These are phyloP conservation scores for Rhorus exstirpatorius DNA, from an alignment of 2,888 invertebrate genomes.

Conservation along the genomic window DNA sequence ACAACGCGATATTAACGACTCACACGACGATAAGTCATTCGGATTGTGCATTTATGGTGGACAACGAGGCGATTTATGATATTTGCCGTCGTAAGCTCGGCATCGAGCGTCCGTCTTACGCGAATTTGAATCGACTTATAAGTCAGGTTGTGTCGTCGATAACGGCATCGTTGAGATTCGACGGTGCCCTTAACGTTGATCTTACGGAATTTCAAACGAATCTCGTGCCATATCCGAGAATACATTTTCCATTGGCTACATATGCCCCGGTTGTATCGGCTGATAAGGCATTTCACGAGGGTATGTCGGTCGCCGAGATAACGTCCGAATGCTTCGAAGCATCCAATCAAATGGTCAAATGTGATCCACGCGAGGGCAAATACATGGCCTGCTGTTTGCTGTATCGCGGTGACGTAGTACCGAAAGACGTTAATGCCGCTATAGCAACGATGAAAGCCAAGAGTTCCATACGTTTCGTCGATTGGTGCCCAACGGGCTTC, in stretches of 20 bases:
- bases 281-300: constrained; percentile 92
- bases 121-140: constrained; percentile 94
- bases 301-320: constrained; percentile 93
- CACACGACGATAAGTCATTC: constrained; percentile 95
- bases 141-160: constrained; percentile 89
- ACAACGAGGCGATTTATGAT: too few relatives aligned
- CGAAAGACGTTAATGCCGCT: constrained; percentile 96
- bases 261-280: constrained; percentile 92
- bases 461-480: constrained; percentile 94
- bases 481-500: too few relatives aligned
- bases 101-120: constrained; percentile 94
- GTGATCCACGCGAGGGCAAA: constrained; percentile 93
- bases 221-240: constrained; percentile 89
- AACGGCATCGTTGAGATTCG: constrained; percentile 89
- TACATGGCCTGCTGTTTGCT: constrained; percentile 96
- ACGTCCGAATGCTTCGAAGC: constrained; percentile 96
- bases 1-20: constrained; percentile 96
- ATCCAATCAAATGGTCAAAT: constrained; percentile 96
- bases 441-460: constrained; percentile 92
- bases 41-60: too few relatives aligned
- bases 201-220: constrained; percentile 97
- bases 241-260: constrained; percentile 90
- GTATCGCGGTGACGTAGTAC: constrained; percentile 96
- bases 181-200: constrained; percentile 93
- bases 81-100: too few relatives aligned